These are phyloP conservation scores for Dryobates pubescens DNA, from an alignment of 2,797 vertebrate species.

Conservation along the genomic window DNA sequence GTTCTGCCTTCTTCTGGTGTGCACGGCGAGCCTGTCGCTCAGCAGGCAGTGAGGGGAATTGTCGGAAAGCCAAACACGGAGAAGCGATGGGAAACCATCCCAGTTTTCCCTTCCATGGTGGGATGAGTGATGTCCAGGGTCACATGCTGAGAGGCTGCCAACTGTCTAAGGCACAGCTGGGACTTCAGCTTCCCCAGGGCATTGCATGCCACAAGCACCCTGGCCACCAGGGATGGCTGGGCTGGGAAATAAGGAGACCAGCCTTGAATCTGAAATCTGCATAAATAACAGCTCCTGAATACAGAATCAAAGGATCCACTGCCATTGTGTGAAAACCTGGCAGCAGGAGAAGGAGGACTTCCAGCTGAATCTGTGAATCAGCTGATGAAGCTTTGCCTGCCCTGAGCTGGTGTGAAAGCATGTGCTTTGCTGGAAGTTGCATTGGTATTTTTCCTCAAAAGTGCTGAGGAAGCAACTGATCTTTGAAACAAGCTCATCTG, in stretches of 20 bases:
- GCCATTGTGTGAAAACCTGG: not conserved
- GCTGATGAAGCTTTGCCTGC: not conserved
- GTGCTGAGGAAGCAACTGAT: not conserved
- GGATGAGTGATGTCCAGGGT: not conserved
- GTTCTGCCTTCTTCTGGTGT: constrained; percentile 15
- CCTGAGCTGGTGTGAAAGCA: not conserved
- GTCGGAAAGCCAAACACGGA: not conserved
- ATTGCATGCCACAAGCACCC: rapidly evolving
- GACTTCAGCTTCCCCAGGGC: not conserved
- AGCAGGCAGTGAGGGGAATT: constrained; percentile 12
- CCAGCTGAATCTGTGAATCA: not conserved
- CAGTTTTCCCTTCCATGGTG: rapidly evolving
- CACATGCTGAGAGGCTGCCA: rapidly evolving
- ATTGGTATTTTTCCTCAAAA: not conserved
- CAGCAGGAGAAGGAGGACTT: not conserved
- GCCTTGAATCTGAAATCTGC: not conserved
- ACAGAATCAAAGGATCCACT: not conserved
- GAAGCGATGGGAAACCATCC: not conserved
- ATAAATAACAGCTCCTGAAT: not conserved
- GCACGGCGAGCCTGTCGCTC: not conserved
- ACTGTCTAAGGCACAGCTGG: not conserved
- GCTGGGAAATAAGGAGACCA: not conserved
- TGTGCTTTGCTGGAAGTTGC: not conserved
- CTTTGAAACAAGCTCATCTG: not conserved
- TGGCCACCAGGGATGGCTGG: not conserved